Conservation (phyloP, 2,888 invertebrate genomes). For the Synergus itoensis region DNA sequence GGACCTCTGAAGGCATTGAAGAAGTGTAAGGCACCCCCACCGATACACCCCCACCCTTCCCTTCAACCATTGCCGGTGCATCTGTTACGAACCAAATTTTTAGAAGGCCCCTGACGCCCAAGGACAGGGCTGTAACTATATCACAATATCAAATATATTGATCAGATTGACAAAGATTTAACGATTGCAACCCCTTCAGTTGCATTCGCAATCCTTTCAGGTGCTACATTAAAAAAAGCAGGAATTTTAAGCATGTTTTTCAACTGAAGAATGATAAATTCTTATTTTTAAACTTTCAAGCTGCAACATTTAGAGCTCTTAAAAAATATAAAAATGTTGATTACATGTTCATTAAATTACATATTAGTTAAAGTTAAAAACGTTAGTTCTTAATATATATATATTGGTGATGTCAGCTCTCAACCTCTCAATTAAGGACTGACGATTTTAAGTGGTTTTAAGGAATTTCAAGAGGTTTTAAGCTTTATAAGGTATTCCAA, state of each 20-base stretch:
- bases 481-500: no score
- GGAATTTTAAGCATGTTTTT: not conserved
- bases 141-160: slow-evolving; percentile 19
- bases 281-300: not conserved
- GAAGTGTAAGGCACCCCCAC: slow-evolving; percentile 60
- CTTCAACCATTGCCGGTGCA: slow-evolving; percentile 21
- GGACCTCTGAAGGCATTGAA: slow-evolving; percentile 53
- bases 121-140: not conserved
- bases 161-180: slow-evolving; percentile 13
- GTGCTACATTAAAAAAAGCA: not conserved
- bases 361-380: no score
- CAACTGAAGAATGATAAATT: not conserved
- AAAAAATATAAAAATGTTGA: not conserved
- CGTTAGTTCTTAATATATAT: no score
- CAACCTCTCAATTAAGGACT: no score
- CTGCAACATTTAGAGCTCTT: not conserved
- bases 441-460: no score
- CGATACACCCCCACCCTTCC: slow-evolving; percentile 64
- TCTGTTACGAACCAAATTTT: slow-evolving; percentile 42
- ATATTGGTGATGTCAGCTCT: no score
- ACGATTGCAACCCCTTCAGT: slow-evolving; percentile 3
- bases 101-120: slow-evolving; percentile 5
- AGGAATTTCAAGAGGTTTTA: no score
- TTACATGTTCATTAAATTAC: no score
- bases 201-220: not conserved